Evolutionary conservation across 2,888 invertebrate genomes (phyloP).

Genomic region (Xestobium rufovillosum): DNA sequence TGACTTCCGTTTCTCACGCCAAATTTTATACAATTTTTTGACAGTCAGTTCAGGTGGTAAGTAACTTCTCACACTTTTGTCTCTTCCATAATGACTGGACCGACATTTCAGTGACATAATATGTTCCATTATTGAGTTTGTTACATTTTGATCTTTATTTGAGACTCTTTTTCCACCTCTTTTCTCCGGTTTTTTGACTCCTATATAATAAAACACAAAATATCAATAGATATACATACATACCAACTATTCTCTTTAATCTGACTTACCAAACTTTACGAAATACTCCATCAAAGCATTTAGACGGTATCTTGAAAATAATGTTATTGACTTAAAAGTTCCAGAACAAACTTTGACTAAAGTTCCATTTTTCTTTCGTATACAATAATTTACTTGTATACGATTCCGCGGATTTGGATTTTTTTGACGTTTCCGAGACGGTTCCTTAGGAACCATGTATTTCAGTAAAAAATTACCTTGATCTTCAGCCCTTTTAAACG

Average conservation of each 20-base stretch:
- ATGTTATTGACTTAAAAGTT: not conserved
- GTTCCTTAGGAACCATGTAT: slow-evolving; percentile 1
- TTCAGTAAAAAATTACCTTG: slow-evolving; percentile 3
- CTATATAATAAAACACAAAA: not conserved
- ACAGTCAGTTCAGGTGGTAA: slow-evolving; percentile 2
- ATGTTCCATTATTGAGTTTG: slow-evolving; percentile 1
- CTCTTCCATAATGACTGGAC: not conserved
- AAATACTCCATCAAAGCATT: not conserved
- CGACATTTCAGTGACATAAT: slow-evolving; percentile 1
- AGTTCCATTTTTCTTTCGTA: not conserved
- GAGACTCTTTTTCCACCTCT: too few relatives aligned
- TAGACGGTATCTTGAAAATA: slow-evolving; percentile 1
- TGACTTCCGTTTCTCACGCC: too few relatives aligned
- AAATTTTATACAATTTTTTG: slow-evolving; percentile 2
- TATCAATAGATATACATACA: slow-evolving; percentile 1
- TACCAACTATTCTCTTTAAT: slow-evolving; percentile 1
- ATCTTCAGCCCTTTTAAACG: slow-evolving; percentile 1
- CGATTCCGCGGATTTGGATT: slow-evolving; percentile 1
- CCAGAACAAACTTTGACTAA: too few relatives aligned
- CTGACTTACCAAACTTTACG: slow-evolving; percentile 3
- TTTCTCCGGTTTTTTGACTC: not conserved
- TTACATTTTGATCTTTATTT: slow-evolving; percentile 1
- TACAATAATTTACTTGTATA: slow-evolving; percentile 2
- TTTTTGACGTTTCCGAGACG: slow-evolving; percentile 5
- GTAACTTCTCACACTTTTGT: slow-evolving; percentile 1